Conservation (phyloP, 2,888 invertebrate species). For the Diarsia dahlii region DNA sequence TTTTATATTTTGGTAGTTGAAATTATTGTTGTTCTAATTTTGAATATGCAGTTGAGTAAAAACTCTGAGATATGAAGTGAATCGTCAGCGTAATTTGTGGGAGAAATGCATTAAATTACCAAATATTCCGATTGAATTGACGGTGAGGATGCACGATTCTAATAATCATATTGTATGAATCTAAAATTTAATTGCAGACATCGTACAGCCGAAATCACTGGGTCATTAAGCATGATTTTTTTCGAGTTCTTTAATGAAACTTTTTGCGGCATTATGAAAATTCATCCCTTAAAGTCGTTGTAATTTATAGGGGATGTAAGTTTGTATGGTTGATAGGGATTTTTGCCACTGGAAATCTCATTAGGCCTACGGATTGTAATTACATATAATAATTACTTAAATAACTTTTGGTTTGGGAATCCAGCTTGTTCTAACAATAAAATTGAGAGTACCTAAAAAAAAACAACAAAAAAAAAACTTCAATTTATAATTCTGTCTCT, state of each 20-base stretch:
- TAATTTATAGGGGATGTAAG: no score
- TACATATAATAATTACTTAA: neutral
- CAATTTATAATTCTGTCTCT: conserved; percentile 1
- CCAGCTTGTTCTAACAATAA: neutral
- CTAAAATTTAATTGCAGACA: no score
- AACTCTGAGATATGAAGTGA: neutral
- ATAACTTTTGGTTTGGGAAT: neutral
- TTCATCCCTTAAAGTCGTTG: no score
- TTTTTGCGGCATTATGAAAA: no score
- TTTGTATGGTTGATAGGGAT: no score
- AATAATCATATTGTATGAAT: no score
- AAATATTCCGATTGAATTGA: no score
- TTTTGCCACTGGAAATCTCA: no score
- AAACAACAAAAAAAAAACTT: neutral
- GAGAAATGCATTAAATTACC: no score
- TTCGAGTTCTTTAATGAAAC: no score
- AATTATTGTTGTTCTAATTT: neutral
- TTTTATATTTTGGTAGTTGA: neutral
- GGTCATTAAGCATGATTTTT: neutral
- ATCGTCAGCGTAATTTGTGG: neutral
- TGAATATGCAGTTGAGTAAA: neutral
- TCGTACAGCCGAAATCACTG: no score
- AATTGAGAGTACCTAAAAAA: neutral
- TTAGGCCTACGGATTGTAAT: neutral
- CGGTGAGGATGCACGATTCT: no score